A percentile compares a stretch with the other conserved stretches of the same genome.
Conservation (phyloP, 2,113 vertebrate species). For the Cephalopholis sonnerati region DNA sequence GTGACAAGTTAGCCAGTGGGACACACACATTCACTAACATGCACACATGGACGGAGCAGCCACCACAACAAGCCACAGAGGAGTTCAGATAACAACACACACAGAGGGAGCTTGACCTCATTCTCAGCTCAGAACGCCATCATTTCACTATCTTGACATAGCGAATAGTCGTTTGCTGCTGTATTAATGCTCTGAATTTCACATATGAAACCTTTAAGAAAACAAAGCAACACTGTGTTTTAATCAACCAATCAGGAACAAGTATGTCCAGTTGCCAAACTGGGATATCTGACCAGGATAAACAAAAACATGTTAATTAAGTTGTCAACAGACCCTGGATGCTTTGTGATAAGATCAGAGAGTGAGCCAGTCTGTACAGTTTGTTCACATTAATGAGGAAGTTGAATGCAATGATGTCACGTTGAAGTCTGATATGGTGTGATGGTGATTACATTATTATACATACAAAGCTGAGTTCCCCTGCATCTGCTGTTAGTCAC, state of each 20-base stretch:
- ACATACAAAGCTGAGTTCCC: constrained; percentile 3
- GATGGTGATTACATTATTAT: not conserved
- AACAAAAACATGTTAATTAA: not conserved
- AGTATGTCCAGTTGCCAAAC: not conserved
- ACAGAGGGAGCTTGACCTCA: too few relatives aligned
- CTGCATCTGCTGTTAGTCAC: not conserved
- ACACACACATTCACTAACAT: too few relatives aligned
- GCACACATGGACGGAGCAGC: too few relatives aligned
- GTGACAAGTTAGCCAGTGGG: too few relatives aligned
- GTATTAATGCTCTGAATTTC: too few relatives aligned
- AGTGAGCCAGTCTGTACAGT: not conserved
- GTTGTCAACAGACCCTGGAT: not conserved
- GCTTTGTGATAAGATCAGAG: constrained; percentile 16
- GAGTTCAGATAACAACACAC: too few relatives aligned
- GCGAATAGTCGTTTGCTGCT: too few relatives aligned
- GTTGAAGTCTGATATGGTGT: not conserved
- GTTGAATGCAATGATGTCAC: not conserved
- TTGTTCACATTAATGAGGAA: constrained; percentile 29
- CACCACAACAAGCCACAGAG: too few relatives aligned
- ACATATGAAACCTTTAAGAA: not conserved
- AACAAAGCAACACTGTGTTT: not conserved
- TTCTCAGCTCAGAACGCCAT: too few relatives aligned
- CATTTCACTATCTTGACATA: too few relatives aligned
- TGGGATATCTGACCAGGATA: not conserved
- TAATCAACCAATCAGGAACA: too few relatives aligned